Evolutionary conservation across 2,113 vertebrate genomes (phyloP).

Genomic region (Andinoacara biseriatus): DNA sequence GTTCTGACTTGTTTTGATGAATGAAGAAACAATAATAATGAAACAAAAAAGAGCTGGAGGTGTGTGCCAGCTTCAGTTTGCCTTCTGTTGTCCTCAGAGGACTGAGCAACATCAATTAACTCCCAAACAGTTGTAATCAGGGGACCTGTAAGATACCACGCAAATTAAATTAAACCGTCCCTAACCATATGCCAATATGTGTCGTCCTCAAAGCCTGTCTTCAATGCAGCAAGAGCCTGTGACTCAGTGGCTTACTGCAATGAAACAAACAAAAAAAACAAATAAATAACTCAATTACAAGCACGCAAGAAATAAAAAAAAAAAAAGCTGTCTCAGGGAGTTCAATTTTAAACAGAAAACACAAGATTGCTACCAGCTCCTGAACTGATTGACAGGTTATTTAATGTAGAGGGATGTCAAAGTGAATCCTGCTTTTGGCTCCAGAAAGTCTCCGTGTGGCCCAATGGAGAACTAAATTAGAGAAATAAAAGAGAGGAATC

Average conservation of each 20-base stretch:
- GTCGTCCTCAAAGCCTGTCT: conserved; percentile 47
- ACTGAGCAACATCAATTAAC: conserved; percentile 56
- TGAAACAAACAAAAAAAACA: background rate
- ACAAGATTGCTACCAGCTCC: background rate
- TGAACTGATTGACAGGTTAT: conserved; percentile 3
- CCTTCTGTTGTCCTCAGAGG: conserved; percentile 56
- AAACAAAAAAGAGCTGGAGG: conserved; percentile 32
- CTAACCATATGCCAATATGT: conserved; percentile 47
- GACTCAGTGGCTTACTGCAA: background rate
- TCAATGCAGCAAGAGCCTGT: background rate
- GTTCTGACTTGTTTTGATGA: conserved; percentile 50
- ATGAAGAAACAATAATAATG: conserved; percentile 27
- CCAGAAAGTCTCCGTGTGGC: background rate
- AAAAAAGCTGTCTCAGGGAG: background rate
- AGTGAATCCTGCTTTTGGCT: background rate
- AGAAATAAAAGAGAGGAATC: background rate
- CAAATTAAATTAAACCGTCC: conserved; percentile 61
- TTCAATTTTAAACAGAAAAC: background rate
- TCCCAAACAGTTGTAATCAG: conserved; percentile 56
- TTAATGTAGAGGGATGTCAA: background rate
- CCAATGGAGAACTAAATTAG: background rate
- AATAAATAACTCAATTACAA: conserved; percentile 19
- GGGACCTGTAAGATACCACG: conserved; percentile 46
- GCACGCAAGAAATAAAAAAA: background rate
- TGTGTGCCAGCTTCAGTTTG: conserved; percentile 33